phyloP scores from a whole-genome alignment of 1,140 invertebrate genomes.

The Drosophila athabasca region DNA sequence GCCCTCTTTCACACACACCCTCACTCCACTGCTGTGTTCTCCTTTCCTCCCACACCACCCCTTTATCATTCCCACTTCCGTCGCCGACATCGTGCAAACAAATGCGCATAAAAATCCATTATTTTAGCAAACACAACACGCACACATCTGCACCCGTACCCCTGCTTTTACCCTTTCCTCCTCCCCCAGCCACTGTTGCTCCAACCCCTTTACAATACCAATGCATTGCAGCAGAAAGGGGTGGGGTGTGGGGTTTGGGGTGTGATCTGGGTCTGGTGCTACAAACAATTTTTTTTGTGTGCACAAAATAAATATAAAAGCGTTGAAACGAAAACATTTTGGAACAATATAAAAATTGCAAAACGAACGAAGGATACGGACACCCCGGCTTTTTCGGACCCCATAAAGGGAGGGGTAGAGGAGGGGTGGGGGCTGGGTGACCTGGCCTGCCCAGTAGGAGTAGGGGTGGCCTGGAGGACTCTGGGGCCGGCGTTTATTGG shows the following conservation, averaged over 20 bases:
- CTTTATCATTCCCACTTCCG: slow-evolving; percentile 30
- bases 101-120: slow-evolving; percentile 79
- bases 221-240: slow-evolving; percentile 15
- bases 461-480: background rate
- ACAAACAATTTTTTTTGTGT: slow-evolving; percentile 57
- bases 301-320: slow-evolving; percentile 74
- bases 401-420: background rate
- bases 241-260: slow-evolving; percentile 7
- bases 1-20: background rate
- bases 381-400: slow-evolving; percentile 4
- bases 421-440: no score
- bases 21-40: no score
- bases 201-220: slow-evolving; percentile 18
- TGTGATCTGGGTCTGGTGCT: slow-evolving; percentile 16
- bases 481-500: slow-evolving; percentile 65
- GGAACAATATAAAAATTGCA: slow-evolving; percentile 78
- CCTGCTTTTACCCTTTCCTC: background rate
- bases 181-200: no score
- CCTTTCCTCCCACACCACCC: background rate
- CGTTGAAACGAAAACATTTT: slow-evolving; percentile 79
- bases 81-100: slow-evolving; percentile 64
- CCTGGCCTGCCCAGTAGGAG: background rate
- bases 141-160: slow-evolving; percentile 13
- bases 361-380: slow-evolving; percentile 37
- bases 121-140: slow-evolving; percentile 71